A percentile compares a stretch with the other conserved stretches of the same genome.
phyloP scores from a whole-genome alignment of 2,113 vertebrate genomes.

The Lophochroa leadbeateri region DNA sequence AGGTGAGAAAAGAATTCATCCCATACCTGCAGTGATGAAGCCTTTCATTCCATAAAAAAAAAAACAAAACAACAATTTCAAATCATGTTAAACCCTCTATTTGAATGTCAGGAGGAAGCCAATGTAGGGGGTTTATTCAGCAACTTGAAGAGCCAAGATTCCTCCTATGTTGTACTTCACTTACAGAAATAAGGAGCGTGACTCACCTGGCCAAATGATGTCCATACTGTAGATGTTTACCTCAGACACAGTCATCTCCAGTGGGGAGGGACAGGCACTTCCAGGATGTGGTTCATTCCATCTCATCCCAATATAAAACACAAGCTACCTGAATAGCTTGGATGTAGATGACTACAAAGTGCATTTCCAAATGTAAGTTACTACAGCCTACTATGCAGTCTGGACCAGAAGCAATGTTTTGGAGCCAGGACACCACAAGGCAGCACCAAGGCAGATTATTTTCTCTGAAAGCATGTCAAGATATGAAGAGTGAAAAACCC shows the following conservation, averaged over 20 bases:
- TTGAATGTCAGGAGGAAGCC: background rate
- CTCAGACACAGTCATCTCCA: background rate
- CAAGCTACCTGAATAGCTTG: background rate
- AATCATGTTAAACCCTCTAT: background rate
- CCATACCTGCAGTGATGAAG: background rate
- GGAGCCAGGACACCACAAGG: background rate
- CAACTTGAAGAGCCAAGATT: background rate
- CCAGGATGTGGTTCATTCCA: background rate
- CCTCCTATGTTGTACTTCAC: background rate
- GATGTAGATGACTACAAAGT: too few relatives aligned
- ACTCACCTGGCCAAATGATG: background rate
- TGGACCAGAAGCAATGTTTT: background rate
- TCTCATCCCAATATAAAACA: background rate
- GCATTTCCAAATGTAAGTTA: background rate
- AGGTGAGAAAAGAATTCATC: background rate
- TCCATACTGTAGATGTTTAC: background rate
- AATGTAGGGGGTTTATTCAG: background rate
- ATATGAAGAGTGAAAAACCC: background rate
- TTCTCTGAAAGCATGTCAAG: background rate
- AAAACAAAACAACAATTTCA: too few relatives aligned
- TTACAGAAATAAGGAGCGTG: background rate
- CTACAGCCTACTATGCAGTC: background rate
- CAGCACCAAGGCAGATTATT: background rate
- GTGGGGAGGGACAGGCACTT: background rate
- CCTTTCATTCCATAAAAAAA: background rate